Evolutionary conservation across 2,113 vertebrate species (phyloP), one percentile per base, ranked within the genome.

Genomic region (Odobenus rosmarus): DNA sequence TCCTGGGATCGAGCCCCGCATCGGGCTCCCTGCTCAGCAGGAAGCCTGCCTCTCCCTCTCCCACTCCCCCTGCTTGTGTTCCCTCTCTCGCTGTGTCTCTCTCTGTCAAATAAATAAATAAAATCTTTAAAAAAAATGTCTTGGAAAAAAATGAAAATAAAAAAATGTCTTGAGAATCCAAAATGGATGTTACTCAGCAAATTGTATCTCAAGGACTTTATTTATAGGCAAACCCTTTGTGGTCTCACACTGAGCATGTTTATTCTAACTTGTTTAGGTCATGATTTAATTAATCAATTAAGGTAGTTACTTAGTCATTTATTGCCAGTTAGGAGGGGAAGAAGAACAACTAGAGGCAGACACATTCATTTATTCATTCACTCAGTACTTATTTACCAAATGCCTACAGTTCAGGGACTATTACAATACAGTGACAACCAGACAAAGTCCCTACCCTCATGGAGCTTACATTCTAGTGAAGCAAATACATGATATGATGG

Each of bases 171-270:
- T 89, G 51, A 89, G 28, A 96, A 53, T 94, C n/a, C 7, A 39
- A 84, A 96, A 88, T 14, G 14, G 3, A 33, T 88, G 18, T 53
- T 71, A 67, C 49, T 89, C 42, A 88, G 4, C 18, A 85, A 82
- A 77, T 67, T 97, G 64, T 71, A 76, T 84, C 18, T 97, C 33
- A 85, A 82, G 49, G 31, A 61, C 5, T 89, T 93, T 69, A 82
- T 91, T 93, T 36, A 33, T 61, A 84, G 71, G 81, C 19, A 93
- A 61, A 85, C 21, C 5, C 71, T 67, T 72, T 16, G 2, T 33
- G 18, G 24, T 81, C 23, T 88, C 28, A 85, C 4, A 64, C 10
- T 64, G 26, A 96, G 42, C 28, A 13, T 64, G 3, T 82, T 93
- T 91, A 84, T 85, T 88, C 51, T 67, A 57, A 88, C 46, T 83